Evolutionary conservation across 2,888 invertebrate genomes (phyloP).

Genomic region (Dryadula phaetusa): DNA sequence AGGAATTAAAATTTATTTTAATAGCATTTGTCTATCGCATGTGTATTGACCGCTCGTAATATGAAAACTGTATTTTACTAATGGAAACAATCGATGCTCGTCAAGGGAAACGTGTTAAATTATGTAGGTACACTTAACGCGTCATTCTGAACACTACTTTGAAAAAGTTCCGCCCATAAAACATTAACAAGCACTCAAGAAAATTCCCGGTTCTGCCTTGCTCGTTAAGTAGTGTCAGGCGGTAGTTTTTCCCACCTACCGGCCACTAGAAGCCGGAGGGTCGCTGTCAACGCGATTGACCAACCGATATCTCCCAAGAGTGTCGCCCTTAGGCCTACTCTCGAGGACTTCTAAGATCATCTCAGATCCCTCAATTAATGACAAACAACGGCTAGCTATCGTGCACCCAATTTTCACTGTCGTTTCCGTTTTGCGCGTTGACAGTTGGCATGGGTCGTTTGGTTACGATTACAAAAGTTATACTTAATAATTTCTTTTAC

Average conservation of each 20-base stretch:
- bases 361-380: conserved; percentile 82
- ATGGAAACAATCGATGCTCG: conserved; percentile 59
- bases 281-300: conserved; percentile 81
- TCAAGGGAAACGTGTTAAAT: conserved; percentile 78
- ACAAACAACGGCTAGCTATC: conserved; percentile 72
- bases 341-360: conserved; percentile 72
- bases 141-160: conserved; percentile 80
- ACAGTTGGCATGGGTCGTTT: conserved; percentile 75
- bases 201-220: conserved; percentile 78
- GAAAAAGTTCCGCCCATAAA: conserved; percentile 83
- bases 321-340: conserved; percentile 64
- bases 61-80: conserved; percentile 49
- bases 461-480: not conserved
- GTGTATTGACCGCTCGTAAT: conserved; percentile 47
- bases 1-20: conserved; percentile 73
- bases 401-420: conserved; percentile 79
- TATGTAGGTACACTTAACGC: conserved; percentile 81
- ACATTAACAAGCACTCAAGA: conserved; percentile 85
- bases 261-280: conserved; percentile 73
- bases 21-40: conserved; percentile 63
- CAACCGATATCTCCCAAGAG: conserved; percentile 80
- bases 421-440: conserved; percentile 73
- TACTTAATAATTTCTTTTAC: too few relatives aligned
- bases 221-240: conserved; percentile 82
- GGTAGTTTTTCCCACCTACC: conserved; percentile 82